Base-by-base conservation (phyloP, 2,888 invertebrate genomes). In the Cerastis rubricosa region DNA sequence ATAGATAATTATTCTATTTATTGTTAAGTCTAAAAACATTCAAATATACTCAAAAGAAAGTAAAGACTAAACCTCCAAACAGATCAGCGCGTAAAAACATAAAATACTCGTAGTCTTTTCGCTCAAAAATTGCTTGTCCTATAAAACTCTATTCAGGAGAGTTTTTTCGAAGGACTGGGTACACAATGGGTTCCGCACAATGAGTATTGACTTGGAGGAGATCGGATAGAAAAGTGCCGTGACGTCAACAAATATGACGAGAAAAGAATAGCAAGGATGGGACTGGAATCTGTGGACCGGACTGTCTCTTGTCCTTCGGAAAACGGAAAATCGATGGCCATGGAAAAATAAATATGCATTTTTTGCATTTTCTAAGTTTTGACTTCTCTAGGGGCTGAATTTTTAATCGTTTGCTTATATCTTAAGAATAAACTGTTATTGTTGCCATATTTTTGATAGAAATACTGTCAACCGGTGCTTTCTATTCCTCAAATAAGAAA, bases 11-110 rank as follows among this genome's bases (percentile, higher is more conserved):
- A n/a, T n/a, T 88, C 84, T 81, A 76, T 78, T 87, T 81, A 76
- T 84, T 90, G 74, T 87, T 83, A 69, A 82, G 74, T 81, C 80
- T 76, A 65, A 77, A 81, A 77, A 79, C 78, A 78, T 84, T 40
- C 9, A 75, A 74, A 85, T 78, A 76, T 83, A 64, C 64, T 64
- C 22, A 59, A 71, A 66, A 74, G 43, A 49, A 78, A 79, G 45
- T 63, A 19, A 49, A 76, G 43, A 49, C 25, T 1, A 59, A 22
- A 82, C 59, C 43, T 65, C 25, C 57, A 73, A 65, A 80, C 14
- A 68, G 73, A 71, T 78, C 47, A 72, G 64, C 14, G 43, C 35
- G 35, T 19, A 43, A 25, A 40, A 54, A 35, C 25, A 72, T 54
- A 35, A 63, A 47, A 66, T 49, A n/a, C 35, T 40, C 25, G 17